Evolutionary conservation across 2,888 invertebrate genomes (phyloP), one percentile per base, ranked within the genome.

Genomic region (Cheilosia vernalis): DNA sequence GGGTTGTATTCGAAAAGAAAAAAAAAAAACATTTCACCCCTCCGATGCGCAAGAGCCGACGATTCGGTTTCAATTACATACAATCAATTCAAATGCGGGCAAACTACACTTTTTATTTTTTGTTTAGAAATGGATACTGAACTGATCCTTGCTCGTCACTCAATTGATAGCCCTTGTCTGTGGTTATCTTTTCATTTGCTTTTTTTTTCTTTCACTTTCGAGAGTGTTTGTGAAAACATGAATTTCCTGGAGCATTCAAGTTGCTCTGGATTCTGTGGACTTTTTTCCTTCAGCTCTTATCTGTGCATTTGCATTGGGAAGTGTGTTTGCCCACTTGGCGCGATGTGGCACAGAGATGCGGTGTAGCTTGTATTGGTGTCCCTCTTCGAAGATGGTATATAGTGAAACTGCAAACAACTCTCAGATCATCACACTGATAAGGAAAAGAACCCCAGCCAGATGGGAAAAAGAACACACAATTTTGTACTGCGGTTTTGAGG

Each of bases 11-110:
- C 30, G 30, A 30, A 0, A 9, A 30, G 17, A 17, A 78, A 83
- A 78, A 72, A 53, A 17, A 30, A 19, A 24, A 53, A 56, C 15
- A n/a, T 30, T 40, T 19, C 33, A 55, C 55, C 55, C 49, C 47
- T 55, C 15, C 4, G 13, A 21, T n/a, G 4, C 17, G 7, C 5
- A 15, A 24, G 24, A 56, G 33, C 49, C 33, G 56, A 51, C 1
- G 24, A 51, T 15, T 40, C 56, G 56, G 80, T 76, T 84, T 84
- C 84, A 80, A 80, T 79, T 74, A 70, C 69, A 27, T 6, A 0
- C 27, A 76, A 69, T 51, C 63, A 64, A 74, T 51, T 67, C 58
- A 74, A 78, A 84, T 84, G 83, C 83, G 83, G 83, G 83, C 37
- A 47, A 61, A 49, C 7, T 61, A 30, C 33, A 47, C 19, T 60